Evolutionary conservation across 2,113 vertebrate genomes (phyloP).

Genomic region (Pampusana beccarii): DNA sequence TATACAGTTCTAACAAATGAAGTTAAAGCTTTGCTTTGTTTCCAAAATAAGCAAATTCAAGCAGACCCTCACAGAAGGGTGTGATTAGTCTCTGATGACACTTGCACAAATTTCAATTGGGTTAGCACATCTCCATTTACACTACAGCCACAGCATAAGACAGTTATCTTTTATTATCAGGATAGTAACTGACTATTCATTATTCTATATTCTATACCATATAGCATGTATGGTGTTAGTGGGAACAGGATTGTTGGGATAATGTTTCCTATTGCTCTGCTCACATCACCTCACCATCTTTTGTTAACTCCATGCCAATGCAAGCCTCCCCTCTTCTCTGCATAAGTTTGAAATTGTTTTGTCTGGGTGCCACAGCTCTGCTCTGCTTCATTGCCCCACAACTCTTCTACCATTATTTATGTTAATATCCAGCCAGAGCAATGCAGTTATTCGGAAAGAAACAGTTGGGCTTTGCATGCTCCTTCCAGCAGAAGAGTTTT

Average conservation of each 20-base stretch:
- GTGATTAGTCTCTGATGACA: not conserved
- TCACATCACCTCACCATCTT: not conserved
- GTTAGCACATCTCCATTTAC: not conserved
- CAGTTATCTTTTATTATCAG: not conserved
- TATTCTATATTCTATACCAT: not conserved
- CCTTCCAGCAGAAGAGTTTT: not conserved
- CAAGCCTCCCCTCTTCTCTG: not conserved
- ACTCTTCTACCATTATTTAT: not conserved
- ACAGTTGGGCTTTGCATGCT: not conserved
- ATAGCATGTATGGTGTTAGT: not conserved
- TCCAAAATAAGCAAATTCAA: constrained; percentile 36
- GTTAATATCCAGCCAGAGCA: not conserved
- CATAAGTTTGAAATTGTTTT: not conserved
- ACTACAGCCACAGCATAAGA: not conserved
- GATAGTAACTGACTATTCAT: not conserved
- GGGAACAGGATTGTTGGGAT: not conserved
- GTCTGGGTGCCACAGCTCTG: not conserved
- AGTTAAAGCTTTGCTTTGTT: constrained; percentile 54
- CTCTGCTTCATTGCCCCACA: not conserved
- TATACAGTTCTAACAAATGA: constrained; percentile 28
- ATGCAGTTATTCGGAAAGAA: not conserved
- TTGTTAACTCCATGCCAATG: not conserved
- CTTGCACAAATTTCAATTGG: not conserved
- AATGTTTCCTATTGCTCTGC: not conserved
- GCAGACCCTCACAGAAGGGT: not conserved